Evolutionary conservation across 2,113 vertebrate species (phyloP).

Genomic region (Cinclus cinclus): DNA sequence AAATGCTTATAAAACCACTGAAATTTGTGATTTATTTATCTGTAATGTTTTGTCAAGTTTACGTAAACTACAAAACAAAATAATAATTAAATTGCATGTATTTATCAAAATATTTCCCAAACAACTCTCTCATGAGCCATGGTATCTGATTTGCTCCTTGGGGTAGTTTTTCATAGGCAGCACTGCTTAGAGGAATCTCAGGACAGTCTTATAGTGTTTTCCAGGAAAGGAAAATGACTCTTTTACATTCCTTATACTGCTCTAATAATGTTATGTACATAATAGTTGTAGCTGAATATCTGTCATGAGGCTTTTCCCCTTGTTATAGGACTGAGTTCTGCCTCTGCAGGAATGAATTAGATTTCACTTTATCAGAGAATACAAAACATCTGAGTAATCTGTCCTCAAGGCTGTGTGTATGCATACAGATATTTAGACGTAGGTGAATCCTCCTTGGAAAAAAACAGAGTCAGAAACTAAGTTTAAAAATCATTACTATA

Average conservation of each 20-base stretch:
- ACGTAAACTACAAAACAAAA: not conserved
- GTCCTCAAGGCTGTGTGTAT: not conserved
- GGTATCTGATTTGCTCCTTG: not conserved
- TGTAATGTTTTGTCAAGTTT: not conserved
- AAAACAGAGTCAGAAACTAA: not conserved
- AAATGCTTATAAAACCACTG: not conserved
- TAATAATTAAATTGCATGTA: not conserved
- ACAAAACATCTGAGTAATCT: not conserved
- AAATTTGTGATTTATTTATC: not conserved
- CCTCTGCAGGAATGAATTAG: not conserved
- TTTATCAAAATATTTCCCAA: not conserved
- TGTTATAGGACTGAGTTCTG: not conserved
- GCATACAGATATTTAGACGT: not conserved
- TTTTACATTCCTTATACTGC: not conserved
- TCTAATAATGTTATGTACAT: not conserved
- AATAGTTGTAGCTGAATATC: not conserved
- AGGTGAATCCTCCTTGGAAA: not conserved
- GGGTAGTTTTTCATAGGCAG: not conserved
- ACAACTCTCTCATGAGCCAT: not conserved
- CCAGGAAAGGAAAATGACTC: not conserved
- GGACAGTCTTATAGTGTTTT: not conserved
- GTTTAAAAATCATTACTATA: not conserved
- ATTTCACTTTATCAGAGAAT: not conserved
- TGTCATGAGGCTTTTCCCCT: not conserved
- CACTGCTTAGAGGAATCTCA: not conserved